Percentiles rank a stretch among this genome's conserved stretches.
Conservation (phyloP, 2,113 vertebrate genomes). For the Myanophis thanlyinensis region DNA sequence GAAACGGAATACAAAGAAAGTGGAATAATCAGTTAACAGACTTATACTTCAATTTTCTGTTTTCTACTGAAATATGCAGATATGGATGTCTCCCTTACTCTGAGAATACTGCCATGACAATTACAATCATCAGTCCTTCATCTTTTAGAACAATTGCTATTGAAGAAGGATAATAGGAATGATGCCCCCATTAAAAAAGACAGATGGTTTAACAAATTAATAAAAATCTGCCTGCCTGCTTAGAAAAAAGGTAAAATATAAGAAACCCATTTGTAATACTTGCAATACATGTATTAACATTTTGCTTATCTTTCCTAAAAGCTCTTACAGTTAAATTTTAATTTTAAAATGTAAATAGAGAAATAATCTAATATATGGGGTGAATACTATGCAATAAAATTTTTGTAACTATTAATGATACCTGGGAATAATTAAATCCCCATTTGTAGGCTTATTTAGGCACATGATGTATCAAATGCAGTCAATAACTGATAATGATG, state of each 20-base stretch:
- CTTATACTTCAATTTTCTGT: constrained; percentile 23
- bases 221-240: constrained; percentile 54
- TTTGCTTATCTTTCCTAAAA: constrained; percentile 24
- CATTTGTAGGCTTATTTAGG: constrained; percentile 53
- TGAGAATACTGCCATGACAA: constrained; percentile 44
- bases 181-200: background rate
- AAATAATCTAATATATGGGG: constrained; percentile 53
- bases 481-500: constrained; percentile 35
- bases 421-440: constrained; percentile 41
- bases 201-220: constrained; percentile 25
- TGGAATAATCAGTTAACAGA: background rate
- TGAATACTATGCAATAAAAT: constrained; percentile 51
- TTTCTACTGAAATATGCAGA: constrained; percentile 19
- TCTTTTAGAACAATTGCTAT: constrained; percentile 15
- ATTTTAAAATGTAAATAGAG: constrained; percentile 53
- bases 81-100: constrained; percentile 36
- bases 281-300: constrained; percentile 26
- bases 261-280: constrained; percentile 43
- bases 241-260: constrained; percentile 57
- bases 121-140: constrained; percentile 33
- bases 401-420: constrained; percentile 38
- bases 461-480: constrained; percentile 62
- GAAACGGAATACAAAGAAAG: background rate
- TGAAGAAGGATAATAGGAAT: constrained; percentile 1
- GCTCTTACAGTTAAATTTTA: constrained; percentile 40